These are phyloP conservation scores for Trachelipus rathkii DNA, from an alignment of 1,140 invertebrate genomes.

Conservation along the genomic window DNA sequence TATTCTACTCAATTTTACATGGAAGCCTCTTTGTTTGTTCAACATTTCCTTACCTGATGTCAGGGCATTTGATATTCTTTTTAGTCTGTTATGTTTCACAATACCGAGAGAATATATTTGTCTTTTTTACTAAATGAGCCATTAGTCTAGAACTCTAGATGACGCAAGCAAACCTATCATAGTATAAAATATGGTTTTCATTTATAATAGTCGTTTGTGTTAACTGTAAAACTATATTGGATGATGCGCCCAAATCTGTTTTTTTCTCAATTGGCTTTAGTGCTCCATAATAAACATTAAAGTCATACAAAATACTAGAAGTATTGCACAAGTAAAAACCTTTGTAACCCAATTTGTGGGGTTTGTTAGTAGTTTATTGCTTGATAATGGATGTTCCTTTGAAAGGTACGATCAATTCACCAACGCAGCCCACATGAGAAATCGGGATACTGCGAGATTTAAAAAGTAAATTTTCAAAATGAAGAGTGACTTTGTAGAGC, in stretches of 20 bases:
- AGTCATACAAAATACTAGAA: conserved; percentile 41
- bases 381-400: conserved; percentile 38
- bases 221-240: conserved; percentile 42
- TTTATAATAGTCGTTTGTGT: conserved; percentile 28
- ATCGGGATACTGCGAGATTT: conserved; percentile 25
- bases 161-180: conserved; percentile 47
- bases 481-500: conserved; percentile 6
- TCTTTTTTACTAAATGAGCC: no score
- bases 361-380: conserved; percentile 45
- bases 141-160: no score
- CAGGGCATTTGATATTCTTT: no score
- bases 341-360: conserved; percentile 46
- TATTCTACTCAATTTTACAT: no score
- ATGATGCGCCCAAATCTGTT: conserved; percentile 38
- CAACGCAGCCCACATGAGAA: conserved; percentile 28
- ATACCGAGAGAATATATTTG: no score
- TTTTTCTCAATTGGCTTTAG: conserved; percentile 26
- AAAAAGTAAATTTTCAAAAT: no score
- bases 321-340: conserved; percentile 32
- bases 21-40: no score
- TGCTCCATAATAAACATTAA: conserved; percentile 45
- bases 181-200: conserved; percentile 42
- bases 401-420: conserved; percentile 44
- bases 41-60: no score
- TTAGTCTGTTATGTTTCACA: no score